These are phyloP conservation scores for Molossus molossus DNA, from an alignment of 2,797 vertebrate genomes.

Conservation along the genomic window DNA sequence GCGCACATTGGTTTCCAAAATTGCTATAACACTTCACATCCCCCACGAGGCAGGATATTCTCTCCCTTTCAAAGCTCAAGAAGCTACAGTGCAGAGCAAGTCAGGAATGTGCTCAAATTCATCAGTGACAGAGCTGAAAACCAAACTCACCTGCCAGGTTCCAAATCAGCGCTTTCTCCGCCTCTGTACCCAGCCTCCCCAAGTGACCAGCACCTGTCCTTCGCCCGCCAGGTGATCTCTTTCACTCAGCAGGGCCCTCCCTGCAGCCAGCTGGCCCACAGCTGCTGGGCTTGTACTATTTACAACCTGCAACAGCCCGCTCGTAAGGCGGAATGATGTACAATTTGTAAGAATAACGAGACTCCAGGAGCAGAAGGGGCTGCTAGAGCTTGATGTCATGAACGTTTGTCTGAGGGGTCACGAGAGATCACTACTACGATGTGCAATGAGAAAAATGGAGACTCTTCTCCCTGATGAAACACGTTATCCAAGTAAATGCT, in stretches of 20 bases:
- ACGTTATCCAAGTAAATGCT: neutral
- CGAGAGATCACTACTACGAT: neutral
- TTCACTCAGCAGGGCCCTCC: neutral
- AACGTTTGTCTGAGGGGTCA: constrained; percentile 62
- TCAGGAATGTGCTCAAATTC: neutral
- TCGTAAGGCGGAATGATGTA: constrained; percentile 55
- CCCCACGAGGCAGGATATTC: neutral
- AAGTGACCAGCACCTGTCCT: neutral
- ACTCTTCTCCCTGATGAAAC: neutral
- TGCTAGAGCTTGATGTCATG: constrained; percentile 13
- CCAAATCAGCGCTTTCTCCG: neutral
- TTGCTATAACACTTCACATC: neutral
- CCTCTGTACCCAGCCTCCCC: neutral
- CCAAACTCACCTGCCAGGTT: neutral
- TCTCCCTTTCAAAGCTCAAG: neutral
- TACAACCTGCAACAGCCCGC: constrained; percentile 4
- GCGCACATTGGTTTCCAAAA: neutral
- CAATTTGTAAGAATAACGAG: constrained; percentile 68
- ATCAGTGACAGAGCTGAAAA: neutral
- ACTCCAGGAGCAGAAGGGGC: constrained; percentile 5
- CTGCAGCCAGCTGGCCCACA: neutral
- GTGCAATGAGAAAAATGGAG: neutral
- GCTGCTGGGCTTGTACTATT: neutral
- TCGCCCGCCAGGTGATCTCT: neutral
- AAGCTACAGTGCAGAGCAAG: neutral